Base-by-base conservation (phyloP, 2,113 vertebrate genomes). In the Stegastes partitus region DNA sequence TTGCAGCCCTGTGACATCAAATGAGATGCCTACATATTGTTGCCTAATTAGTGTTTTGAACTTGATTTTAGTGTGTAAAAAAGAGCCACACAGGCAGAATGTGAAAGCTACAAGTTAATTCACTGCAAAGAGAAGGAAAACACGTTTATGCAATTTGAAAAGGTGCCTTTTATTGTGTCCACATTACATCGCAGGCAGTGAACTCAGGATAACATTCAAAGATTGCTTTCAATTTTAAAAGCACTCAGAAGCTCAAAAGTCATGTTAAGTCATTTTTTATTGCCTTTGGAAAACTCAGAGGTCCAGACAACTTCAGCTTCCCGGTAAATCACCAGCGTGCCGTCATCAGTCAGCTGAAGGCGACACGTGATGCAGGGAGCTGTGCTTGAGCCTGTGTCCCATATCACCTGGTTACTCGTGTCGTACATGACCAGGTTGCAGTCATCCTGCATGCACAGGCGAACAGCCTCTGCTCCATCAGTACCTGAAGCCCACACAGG, bases 351-450 rank as follows among this genome's bases (percentile, higher is more conserved):
- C 69, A 90, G 76, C n/a, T n/a, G 49, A 12, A 90, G 74, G n/a
- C 50, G 62, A 3, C 86, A 81, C 73, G 47, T 23, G 31, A 53
- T 74, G 18, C 1, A 31, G 4, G 0, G 1, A 0, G 47, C 0
- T 21, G 0, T 4, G 53, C 0, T 0, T 0, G 79, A 18, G 74
- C 50, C 55, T 50, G 90, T 89, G n/a, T 62, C n/a, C 88, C 85
- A 90, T 16, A 0, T 16, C 19, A 76, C 5, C 0, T 4, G 0
- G 1, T 19, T 19, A 2, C 11, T 1, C 0, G 57, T n/a, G 77
- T 10, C 84, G 57, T 88, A 89, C 77, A 89, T 81, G 51, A 89
- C 86, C 47, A 92, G 74, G 84, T 92, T 91, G 61, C 86, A 84
- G 71, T 91, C 82, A 0, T 6, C 65, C 84, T 92, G 88, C 87